Percentiles rank a stretch among this genome's conserved stretches.
Evolutionary conservation across 2,113 vertebrate genomes (phyloP).

Genomic region (Pipa parva): DNA sequence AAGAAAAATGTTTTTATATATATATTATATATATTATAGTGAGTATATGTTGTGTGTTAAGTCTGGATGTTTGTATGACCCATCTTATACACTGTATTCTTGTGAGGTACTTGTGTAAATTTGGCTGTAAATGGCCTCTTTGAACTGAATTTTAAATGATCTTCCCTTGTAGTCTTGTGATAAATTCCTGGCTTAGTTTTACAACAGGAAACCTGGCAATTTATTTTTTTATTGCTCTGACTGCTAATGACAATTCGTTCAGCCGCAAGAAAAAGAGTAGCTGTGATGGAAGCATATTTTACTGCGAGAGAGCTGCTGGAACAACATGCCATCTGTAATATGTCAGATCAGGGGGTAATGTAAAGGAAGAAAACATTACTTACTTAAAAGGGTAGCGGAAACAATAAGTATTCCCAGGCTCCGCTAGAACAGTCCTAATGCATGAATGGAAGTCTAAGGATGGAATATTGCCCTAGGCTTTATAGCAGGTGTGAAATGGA

Average conservation of each 20-base stretch:
- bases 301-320: conserved; percentile 17
- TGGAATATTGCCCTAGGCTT: too few species aligned
- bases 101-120: conserved; percentile 6
- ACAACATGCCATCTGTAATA: conserved; percentile 23
- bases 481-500: too few species aligned
- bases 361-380: background rate
- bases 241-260: conserved; percentile 35
- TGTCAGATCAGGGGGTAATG: background rate
- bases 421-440: too few species aligned
- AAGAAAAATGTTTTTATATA: too few species aligned
- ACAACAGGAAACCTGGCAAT: conserved; percentile 39
- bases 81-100: background rate
- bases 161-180: conserved; percentile 9
- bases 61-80: background rate
- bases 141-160: conserved; percentile 15
- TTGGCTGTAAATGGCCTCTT: conserved; percentile 1
- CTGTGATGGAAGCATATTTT: conserved; percentile 31
- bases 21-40: too few species aligned
- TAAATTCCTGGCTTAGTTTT: conserved; percentile 35
- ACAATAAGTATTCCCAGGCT: too few species aligned
- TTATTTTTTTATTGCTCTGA: conserved; percentile 32
- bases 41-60: background rate
- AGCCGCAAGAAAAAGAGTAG: conserved; percentile 17
- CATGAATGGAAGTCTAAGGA: too few species aligned
- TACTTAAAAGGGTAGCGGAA: background rate